Evolutionary conservation across 2,113 vertebrate genomes (phyloP).

Genomic region (Megaceryle maxima): DNA sequence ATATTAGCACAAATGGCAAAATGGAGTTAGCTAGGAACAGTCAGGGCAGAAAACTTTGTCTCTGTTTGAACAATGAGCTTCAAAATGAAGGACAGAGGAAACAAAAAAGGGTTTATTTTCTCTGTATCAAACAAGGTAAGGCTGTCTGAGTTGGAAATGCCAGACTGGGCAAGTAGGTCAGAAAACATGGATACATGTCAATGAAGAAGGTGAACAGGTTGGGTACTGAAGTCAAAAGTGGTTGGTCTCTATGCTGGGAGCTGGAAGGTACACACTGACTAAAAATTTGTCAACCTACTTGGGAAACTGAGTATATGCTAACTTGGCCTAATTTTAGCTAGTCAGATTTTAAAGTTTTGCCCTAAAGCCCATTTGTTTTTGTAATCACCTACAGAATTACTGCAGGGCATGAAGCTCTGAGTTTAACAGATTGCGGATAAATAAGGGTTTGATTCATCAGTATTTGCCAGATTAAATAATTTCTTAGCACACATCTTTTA

Average conservation of each 20-base stretch:
- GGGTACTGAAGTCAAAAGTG: not conserved
- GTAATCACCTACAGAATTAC: not conserved
- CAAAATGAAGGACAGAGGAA: not conserved
- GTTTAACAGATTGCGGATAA: not conserved
- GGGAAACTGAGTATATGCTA: not conserved
- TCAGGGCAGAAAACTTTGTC: not conserved
- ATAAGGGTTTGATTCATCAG: slow-evolving; percentile 26
- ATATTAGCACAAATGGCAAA: not conserved
- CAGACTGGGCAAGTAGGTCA: not conserved
- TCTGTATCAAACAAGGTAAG: not conserved
- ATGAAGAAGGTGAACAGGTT: not conserved
- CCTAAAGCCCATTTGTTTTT: not conserved
- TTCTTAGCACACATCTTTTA: not conserved
- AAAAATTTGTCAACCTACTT: not conserved
- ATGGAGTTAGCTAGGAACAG: not conserved
- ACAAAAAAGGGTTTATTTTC: not conserved
- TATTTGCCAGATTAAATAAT: slow-evolving; percentile 41
- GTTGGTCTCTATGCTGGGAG: not conserved
- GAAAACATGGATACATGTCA: not conserved
- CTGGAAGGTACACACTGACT: not conserved
- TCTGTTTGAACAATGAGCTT: not conserved
- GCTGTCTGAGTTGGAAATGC: not conserved
- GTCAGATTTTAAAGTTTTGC: not conserved
- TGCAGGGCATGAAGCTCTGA: not conserved
- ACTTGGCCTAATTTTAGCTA: not conserved